Conservation (phyloP, 2,797 vertebrate genomes). For the Tenualosa thibaudeaui region DNA sequence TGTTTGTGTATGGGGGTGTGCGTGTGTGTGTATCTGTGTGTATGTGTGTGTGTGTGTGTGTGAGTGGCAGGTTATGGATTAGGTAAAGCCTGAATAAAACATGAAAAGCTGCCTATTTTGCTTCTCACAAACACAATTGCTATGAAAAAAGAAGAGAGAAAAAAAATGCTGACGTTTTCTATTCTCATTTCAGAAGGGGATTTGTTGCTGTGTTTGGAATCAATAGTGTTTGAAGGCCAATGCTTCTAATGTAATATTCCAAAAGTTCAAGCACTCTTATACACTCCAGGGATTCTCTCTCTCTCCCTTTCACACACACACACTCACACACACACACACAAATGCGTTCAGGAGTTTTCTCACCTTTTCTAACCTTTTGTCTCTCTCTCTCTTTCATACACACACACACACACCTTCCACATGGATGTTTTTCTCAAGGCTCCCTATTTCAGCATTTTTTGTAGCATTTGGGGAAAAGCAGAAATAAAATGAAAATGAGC, state of each 20-base stretch:
- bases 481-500: no score
- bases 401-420: not conserved
- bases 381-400: not conserved
- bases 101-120: not conserved
- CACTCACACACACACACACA: not conserved
- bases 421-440: not conserved
- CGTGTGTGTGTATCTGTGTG: not conserved
- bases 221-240: constrained; percentile 41
- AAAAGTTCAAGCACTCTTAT: constrained; percentile 30
- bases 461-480: not conserved
- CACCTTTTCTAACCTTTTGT: no score
- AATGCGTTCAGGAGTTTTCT: not conserved
- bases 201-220: constrained; percentile 30
- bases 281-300: not conserved
- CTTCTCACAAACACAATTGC: not conserved
- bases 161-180: constrained; percentile 4
- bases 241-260: constrained; percentile 40
- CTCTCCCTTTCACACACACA: not conserved
- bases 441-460: not conserved
- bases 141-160: not conserved
- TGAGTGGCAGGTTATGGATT: not conserved
- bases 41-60: not conserved
- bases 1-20: not conserved
- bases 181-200: not conserved
- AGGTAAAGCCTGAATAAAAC: not conserved